Base-by-base conservation (phyloP, 1,140 invertebrate species). In the Pogonomyrmex barbatus region DNA sequence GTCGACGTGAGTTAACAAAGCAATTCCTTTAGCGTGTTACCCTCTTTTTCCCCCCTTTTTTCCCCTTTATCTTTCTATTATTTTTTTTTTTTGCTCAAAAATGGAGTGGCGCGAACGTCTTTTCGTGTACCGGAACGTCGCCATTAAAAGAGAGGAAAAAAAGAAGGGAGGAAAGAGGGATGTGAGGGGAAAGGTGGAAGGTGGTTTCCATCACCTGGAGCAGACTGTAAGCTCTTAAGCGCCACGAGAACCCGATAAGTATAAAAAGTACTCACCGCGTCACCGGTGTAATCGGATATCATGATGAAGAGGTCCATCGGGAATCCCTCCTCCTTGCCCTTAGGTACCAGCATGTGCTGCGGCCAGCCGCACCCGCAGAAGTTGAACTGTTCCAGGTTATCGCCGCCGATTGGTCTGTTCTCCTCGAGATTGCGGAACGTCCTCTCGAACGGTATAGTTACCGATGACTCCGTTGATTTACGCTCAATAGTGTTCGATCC, bases 321-420 rank as follows among this genome's bases (percentile, higher is more conserved):
- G 92, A 96, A 96, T 30, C 98, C 98, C 81, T 96, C 95, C 2
- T 95, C 93, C 3, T 94, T 96, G 39, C 98, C 98, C 93, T 97
- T 97, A 0, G 98, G 97, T 39, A 98, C 92, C 1, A 98, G 95
- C 96, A 98, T 96, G 92, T 98, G 97, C 65, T 98, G 96, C 1
- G 98, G 98, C 97, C 97, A 98, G 63, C 98, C 98, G 93, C 98
- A 98, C 52, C 98, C 97, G 93, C 98, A 98, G 95, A 97, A 97
- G 93, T 97, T 97, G 94, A 97, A 97, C 90, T 96, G 95, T 2
- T 95, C 92, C 2, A 95, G 91, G 0, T 93, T 91, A 5, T 96
- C 96, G 3, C 92, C 92, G 42, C 95, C 94, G 0, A 94, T 94
- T 3, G 96, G 96, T 0, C 96, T 95, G 70, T 93, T 95, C 0